Evolutionary conservation across 2,888 invertebrate genomes (phyloP), one percentile per base, ranked within the genome.

Genomic region (Melikaiella ostensackeni): DNA sequence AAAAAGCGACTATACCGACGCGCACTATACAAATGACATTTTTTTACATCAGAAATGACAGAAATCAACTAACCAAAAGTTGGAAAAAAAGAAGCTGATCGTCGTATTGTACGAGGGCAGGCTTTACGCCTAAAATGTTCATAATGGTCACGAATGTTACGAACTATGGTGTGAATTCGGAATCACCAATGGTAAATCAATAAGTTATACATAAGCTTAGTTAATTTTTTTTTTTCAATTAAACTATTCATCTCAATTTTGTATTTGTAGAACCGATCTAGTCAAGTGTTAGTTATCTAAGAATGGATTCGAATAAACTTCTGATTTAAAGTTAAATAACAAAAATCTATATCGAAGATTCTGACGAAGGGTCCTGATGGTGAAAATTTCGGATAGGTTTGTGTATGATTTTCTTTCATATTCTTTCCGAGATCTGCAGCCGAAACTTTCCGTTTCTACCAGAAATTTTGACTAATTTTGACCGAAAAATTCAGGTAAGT

Each of bases 31-130:
- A 16, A 50, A 50, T 0, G n/a, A 57, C 1, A n/a, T 13, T 57
- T 24, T 57, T 57, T 57, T 9, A 57, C 57, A 24, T 9, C 46
- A 70, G 70, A 70, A 50, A 70, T 19, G 11, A 50, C 70, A 30
- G 50, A 50, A 50, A 70, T 70, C 24, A 70, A 70, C 19, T 50
- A 70, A 50, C 70, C 70, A 19, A 42, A 70, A 70, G 27, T 70
- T 70, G 70, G 70, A 70, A 70, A 9, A n/a, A 50, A 70, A 30
- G 70, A 70, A 24, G 27, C n/a, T 19, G 46, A 70, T 3, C 46
- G n/a, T 30, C 46, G 50, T 24, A 50, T 70, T n/a, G 30, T 70
- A 50, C 30, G 27, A 19, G 70, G 70, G n/a, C 70, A 70, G 24
- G 50, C 70, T 11, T 50, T 70, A 19, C 70, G 70, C 19, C n/a